A percentile compares a stretch with the other conserved stretches of the same genome.
phyloP scores from a whole-genome alignment of 2,113 vertebrate species.

The Scolopax mira region DNA sequence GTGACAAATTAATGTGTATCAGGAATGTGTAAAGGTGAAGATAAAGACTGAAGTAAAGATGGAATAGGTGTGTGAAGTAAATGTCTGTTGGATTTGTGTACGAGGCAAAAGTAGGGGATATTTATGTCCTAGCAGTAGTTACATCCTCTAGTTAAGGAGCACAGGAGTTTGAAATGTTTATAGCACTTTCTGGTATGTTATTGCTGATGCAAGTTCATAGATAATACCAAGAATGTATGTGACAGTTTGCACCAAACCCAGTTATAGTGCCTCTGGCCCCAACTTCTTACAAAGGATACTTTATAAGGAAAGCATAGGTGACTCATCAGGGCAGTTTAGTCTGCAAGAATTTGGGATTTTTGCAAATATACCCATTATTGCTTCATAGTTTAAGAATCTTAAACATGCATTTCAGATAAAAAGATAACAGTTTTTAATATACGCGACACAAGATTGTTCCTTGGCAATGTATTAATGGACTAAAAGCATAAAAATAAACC shows the following conservation, averaged over 20 bases:
- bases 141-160: neutral
- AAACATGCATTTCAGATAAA: neutral
- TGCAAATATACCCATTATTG: neutral
- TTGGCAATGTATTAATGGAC: neutral
- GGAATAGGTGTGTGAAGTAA: neutral
- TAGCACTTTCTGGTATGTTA: neutral
- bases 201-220: neutral
- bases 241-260: neutral
- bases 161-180: neutral
- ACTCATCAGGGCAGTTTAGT: neutral
- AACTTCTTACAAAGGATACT: neutral
- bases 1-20: neutral
- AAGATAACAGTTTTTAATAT: neutral
- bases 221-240: neutral
- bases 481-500: slow-evolving; percentile 5
- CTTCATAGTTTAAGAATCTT: neutral
- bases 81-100: neutral
- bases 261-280: neutral
- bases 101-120: neutral
- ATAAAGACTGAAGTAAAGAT: neutral
- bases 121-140: neutral
- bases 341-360: neutral
- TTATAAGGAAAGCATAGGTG: neutral
- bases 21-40: neutral
- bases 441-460: neutral